Percentiles rank a stretch among this genome's conserved stretches.
Conservation (phyloP, 2,113 vertebrate genomes). For the Polyodon spathula region DNA sequence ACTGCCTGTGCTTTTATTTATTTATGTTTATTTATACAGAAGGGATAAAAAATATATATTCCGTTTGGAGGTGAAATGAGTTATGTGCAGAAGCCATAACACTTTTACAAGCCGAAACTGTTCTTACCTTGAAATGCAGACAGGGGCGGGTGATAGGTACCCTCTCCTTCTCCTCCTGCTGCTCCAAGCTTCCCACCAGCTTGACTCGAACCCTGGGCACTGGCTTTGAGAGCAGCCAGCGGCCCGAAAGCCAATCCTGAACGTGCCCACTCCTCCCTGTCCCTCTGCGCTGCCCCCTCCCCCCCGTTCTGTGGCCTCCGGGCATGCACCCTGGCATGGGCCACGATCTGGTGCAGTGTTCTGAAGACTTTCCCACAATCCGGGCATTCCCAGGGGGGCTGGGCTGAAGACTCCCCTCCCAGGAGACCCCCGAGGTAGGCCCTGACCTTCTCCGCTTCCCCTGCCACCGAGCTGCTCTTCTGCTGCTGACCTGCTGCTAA, state of each 20-base stretch:
- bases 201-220: too few relatives aligned
- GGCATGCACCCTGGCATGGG: constrained; percentile 54
- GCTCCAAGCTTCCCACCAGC: too few relatives aligned
- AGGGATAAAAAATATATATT: too few relatives aligned
- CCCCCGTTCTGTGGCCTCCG: constrained; percentile 38
- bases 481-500: constrained; percentile 55
- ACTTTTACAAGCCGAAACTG: too few relatives aligned
- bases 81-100: too few relatives aligned
- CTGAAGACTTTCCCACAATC: constrained; percentile 63
- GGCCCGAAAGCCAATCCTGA: constrained; percentile 9
- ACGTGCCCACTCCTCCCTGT: constrained; percentile 23
- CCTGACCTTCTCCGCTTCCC: constrained; percentile 50
- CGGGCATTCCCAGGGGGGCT: constrained; percentile 57
- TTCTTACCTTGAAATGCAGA: too few relatives aligned
- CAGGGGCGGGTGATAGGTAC: too few relatives aligned
- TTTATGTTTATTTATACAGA: too few relatives aligned
- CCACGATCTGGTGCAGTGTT: constrained; percentile 57
- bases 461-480: constrained; percentile 37
- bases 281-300: constrained; percentile 23
- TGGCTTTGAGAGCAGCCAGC: too few relatives aligned
- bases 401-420: constrained; percentile 32
- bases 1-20: too few relatives aligned
- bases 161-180: too few relatives aligned
- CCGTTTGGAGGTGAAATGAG: too few relatives aligned
- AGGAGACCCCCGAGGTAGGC: constrained; percentile 50